Base-by-base conservation (phyloP, 1,140 invertebrate genomes). In the Tetramorium parvispinum region DNA sequence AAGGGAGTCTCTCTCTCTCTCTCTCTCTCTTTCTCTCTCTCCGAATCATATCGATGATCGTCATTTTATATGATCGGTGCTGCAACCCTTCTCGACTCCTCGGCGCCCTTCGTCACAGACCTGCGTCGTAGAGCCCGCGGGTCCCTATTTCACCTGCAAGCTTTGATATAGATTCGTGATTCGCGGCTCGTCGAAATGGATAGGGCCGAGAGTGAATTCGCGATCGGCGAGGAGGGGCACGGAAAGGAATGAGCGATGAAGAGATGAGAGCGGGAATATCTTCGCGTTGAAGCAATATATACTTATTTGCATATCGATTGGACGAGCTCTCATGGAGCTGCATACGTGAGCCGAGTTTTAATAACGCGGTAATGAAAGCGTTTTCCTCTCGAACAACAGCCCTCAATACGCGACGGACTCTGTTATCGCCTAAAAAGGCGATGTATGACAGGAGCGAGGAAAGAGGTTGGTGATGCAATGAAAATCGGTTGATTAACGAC, bases 271-370 rank as follows among this genome's bases (percentile, higher is more conserved):
- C 27, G 46, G 46, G n/a, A 66, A 75, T 75, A 21, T 61, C 32
- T 75, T 83, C 40, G 18, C 43, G 24, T 83, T 55, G 79, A 32
- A 24, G 24, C 53, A 49, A 82, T 51, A 73, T 16, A 32, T 18
- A 68, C 79, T 73, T 73, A 83, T 73, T 83, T 83, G 68, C 79
- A 61, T 83, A 83, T 83, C 79, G 70, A 73, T 83, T 83, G 40
- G 24, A 83, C 79, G 53, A 73, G 79, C 24, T 73, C 66, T 46
- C 66, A 43, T n/a, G 40, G 24, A 59, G 32, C 53, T 82, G 79
- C 40, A 49, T 75, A 43, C 68, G 79, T 37, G 68, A 73, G 53
- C 18, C 24, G 68, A 13, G 8, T 83, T 27, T 83, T 75, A 83
- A 83, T 83, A 75, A 73, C 55, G 79, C 79, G 53, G 53, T 83